Evolutionary conservation across 2,888 invertebrate genomes (phyloP).

Genomic region (Coremacera marginata): DNA sequence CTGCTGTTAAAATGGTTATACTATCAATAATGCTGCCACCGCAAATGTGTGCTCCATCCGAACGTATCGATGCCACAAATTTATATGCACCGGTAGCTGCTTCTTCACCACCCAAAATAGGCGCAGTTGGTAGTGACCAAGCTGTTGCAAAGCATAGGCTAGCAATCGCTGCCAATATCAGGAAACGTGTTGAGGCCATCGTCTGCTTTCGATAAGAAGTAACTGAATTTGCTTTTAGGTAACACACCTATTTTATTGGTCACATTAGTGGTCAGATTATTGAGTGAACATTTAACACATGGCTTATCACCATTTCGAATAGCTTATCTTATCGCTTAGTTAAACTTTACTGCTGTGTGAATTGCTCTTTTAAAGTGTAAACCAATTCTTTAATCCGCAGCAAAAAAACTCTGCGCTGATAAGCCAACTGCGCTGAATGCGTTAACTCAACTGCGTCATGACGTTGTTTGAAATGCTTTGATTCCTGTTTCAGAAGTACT

Average conservation of each 20-base stretch:
- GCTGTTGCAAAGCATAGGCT: constrained; percentile 7
- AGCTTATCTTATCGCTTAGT: too few relatives aligned
- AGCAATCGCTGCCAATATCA: constrained; percentile 23
- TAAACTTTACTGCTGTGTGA: not conserved
- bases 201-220: not conserved
- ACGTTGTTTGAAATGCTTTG: too few relatives aligned
- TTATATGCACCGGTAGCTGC: constrained; percentile 59
- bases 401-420: too few relatives aligned
- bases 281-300: too few relatives aligned
- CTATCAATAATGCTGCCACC: constrained; percentile 58
- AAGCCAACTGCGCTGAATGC: too few relatives aligned
- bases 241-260: too few relatives aligned
- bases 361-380: not conserved
- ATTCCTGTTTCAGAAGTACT: too few relatives aligned
- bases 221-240: too few relatives aligned
- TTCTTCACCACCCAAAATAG: constrained; percentile 62
- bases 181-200: constrained; percentile 43
- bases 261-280: too few relatives aligned
- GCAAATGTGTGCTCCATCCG: constrained; percentile 59
- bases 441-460: too few relatives aligned
- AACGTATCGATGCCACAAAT: constrained; percentile 63
- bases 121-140: constrained; percentile 39
- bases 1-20: constrained; percentile 60
- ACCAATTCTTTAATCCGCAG: not conserved
- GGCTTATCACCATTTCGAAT: too few relatives aligned